Percentiles rank a stretch among this genome's conserved stretches.
These are phyloP conservation scores for Haemorhous mexicanus DNA, from an alignment of 2,113 vertebrate species.

Conservation along the genomic window DNA sequence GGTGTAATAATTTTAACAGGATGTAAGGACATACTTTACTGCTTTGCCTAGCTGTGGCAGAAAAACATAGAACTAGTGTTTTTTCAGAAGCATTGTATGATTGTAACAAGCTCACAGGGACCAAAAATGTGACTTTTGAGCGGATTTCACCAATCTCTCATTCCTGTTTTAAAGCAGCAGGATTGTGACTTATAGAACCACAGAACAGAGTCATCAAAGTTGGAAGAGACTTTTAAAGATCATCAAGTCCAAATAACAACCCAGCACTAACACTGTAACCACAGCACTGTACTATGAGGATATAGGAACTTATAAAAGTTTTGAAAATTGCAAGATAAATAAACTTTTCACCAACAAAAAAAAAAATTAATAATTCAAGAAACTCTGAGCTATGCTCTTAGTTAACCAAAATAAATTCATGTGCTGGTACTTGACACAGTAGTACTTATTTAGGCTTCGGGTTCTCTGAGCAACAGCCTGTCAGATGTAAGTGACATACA, in stretches of 20 bases:
- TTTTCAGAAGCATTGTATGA: not conserved
- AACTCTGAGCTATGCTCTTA: not conserved
- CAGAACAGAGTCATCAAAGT: not conserved
- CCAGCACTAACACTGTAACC: not conserved
- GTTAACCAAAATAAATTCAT: not conserved
- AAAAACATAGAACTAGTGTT: not conserved
- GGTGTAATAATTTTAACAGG: fast-evolving
- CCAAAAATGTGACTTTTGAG: not conserved
- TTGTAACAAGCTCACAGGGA: not conserved
- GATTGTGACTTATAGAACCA: not conserved
- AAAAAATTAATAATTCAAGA: not conserved
- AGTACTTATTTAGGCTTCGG: not conserved
- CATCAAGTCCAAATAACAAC: not conserved
- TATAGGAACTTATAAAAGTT: not conserved
- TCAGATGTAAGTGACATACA: not conserved
- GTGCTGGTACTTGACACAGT: not conserved
- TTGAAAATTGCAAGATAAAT: not conserved
- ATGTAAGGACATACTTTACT: not conserved
- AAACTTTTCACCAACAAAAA: not conserved
- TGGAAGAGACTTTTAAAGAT: not conserved
- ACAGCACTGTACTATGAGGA: not conserved
- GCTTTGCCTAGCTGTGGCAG: not conserved
- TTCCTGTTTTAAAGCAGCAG: not conserved
- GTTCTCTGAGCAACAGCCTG: not conserved
- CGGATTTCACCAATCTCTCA: not conserved